Base-by-base conservation (phyloP, 2,797 vertebrate genomes). In the Acipenser oxyrinchus region DNA sequence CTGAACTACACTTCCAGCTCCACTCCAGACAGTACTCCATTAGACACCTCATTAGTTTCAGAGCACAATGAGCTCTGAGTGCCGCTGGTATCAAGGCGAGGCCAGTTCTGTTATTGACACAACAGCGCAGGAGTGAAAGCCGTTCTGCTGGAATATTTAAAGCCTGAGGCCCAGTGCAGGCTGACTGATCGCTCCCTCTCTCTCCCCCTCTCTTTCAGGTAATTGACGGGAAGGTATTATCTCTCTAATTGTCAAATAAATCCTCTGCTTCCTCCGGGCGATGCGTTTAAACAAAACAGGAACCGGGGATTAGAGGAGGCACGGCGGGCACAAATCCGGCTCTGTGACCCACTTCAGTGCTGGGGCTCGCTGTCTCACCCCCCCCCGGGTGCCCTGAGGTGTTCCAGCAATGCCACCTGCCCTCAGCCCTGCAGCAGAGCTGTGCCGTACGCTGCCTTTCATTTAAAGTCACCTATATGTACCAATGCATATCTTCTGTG, bases 291-390 rank as follows among this genome's bases (percentile, higher is more conserved):
- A 79, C 83, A 78, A 84, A 86, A 86, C 88, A 88, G 88, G 88
- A 88, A 89, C 82, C 75, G 70, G 74, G 86, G 87, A 88, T 87
- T 88, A 89, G 82, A 37, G 83, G 78, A 69, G 78, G 79, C 75
- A 75, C 76, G 59, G 82, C 79, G 82, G 64, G 75, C 82, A 71
- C 73, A 87, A 83, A 84, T 88, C 85, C 86, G 82, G 83, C 74
- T 69, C 72, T 80, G 75, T 74, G 76, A 61, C 13, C 13, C 48
- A 3, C 49, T 6, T 9, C 49, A 6, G 63, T 8, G 23, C 48
- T 1, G 5, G 9, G 1, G 1, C 61, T n/a, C 65, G 10, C 52
- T 13, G 15, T 15, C 55, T 58, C 11, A 4, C 55, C 13, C 55
- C 55, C 55, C 55, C 55, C 12, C 6, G 55, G 55, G 10, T 57